Base-by-base conservation (phyloP, 2,797 vertebrate genomes). In the Myotis vivesi region DNA sequence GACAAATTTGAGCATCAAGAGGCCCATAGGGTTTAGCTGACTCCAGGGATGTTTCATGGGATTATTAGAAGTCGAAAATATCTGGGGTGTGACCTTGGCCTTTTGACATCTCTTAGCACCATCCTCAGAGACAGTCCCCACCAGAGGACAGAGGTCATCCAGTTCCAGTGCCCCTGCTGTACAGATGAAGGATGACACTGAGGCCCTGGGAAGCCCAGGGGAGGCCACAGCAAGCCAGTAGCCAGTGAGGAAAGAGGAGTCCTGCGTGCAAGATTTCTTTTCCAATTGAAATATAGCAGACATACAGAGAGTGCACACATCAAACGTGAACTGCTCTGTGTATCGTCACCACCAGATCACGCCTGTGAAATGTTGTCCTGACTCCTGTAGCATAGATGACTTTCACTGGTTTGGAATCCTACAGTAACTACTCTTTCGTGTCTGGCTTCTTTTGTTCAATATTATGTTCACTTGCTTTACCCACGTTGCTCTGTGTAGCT, bases 391-490 rank as follows among this genome's bases (percentile, higher is more conserved):
- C 44, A 1, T 1, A 12, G 64, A 7, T 38, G 6, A 16, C 10
- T 25, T 36, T 38, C 69, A 11, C 30, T 1, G 16, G 15, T 55
- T 8, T 23, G 68, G 53, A 62, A 57, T 46, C 71, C 19, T 25
- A 6, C 55, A 6, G 69, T 9, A 17, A 6, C 23, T 12, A 2
- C 38, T 69, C 64, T 55, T 80, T 23, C 1, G 3, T 30, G 11
- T 20, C 59, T 76, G 28, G n/a, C 44, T 49, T 38, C 41, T 82
- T 68, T 51, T 13, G 36, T 33, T 94, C 79, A 41, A 0, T 15
- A 5, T 46, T 3, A 8, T 13, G 5, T 73, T n/a, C 6, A 0
- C 11, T 51, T 30, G 49, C 68, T 20, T 23, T n/a, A 11, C 30
- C 41, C 30, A 1, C 4, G 62, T 72, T 36, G 8, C 51, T 28